Evolutionary conservation across 2,113 vertebrate genomes (phyloP).

Genomic region (Triplophysa siluroides): DNA sequence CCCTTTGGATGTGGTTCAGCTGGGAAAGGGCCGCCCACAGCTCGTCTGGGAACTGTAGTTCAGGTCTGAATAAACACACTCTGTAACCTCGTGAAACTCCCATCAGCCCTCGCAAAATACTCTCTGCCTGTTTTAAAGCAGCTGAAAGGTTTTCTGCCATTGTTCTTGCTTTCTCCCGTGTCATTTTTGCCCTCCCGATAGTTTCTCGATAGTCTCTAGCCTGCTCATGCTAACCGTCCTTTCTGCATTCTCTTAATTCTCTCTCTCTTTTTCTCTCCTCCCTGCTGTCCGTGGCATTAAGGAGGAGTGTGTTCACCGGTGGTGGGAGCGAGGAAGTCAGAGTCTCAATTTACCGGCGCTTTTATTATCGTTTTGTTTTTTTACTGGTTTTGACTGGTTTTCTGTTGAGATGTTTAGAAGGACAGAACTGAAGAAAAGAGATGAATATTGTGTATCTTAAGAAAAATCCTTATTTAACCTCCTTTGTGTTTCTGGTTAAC

Average conservation of each 20-base stretch:
- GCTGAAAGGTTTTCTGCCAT: constrained; percentile 19
- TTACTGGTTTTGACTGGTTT: constrained; percentile 59
- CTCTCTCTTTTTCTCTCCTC: constrained; percentile 3
- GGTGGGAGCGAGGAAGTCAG: constrained; percentile 34
- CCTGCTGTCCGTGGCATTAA: constrained; percentile 7
- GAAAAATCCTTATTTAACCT: constrained; percentile 94
- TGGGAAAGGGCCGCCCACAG: constrained; percentile 34
- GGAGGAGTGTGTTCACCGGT: constrained; percentile 14
- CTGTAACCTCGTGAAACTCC: constrained; percentile 58
- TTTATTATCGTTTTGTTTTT: constrained; percentile 37
- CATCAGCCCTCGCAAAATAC: constrained; percentile 49
- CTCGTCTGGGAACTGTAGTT: constrained; percentile 55
- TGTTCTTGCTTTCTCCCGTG: constrained; percentile 29
- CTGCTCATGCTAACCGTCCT: constrained; percentile 29
- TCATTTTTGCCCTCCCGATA: background rate
- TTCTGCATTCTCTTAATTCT: constrained; percentile 9
- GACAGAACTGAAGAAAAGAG: constrained; percentile 64
- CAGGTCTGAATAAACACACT: constrained; percentile 53
- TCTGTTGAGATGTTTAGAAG: constrained; percentile 83
- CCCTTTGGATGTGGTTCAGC: constrained; percentile 50
- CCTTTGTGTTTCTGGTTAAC: constrained; percentile 94
- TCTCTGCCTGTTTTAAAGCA: constrained; percentile 49
- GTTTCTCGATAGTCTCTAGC: constrained; percentile 22
- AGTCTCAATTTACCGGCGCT: constrained; percentile 24
- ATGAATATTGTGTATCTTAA: constrained; percentile 88